Conservation (phyloP, 2,888 invertebrate genomes). For the Dasysyrphus tricinctus region DNA sequence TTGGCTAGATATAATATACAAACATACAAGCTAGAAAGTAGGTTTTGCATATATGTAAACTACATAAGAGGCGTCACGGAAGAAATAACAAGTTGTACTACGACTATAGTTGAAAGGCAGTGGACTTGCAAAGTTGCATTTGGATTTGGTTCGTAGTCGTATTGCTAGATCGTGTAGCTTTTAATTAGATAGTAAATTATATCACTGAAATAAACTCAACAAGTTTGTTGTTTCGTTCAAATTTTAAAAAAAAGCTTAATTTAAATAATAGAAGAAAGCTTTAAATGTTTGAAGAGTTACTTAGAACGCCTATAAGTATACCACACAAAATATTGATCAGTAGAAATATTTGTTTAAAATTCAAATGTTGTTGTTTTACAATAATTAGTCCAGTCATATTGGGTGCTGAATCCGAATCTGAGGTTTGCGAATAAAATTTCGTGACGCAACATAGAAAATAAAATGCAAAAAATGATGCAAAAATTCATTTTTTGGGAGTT, state of each 20-base stretch:
- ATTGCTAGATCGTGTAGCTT: slow-evolving; percentile 23
- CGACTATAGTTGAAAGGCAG: slow-evolving; percentile 1
- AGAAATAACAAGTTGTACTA: slow-evolving; percentile 33
- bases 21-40: slow-evolving; percentile 39
- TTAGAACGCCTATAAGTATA: slow-evolving; percentile 40
- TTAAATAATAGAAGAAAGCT: not conserved
- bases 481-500: too few species aligned
- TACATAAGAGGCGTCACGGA: slow-evolving; percentile 54
- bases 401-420: too few species aligned
- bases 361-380: not conserved
- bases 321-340: not conserved
- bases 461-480: too few species aligned
- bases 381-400: too few species aligned
- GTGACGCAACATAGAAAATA: too few species aligned
- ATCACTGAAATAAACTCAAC: not conserved
- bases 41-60: slow-evolving; percentile 31
- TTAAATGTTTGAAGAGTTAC: not conserved
- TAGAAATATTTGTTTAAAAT: not conserved
- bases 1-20: not conserved
- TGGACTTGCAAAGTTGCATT: slow-evolving; percentile 22
- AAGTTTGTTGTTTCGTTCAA: not conserved
- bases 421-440: too few species aligned
- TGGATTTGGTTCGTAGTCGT: not conserved
- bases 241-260: slow-evolving; percentile 33
- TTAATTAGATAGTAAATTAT: slow-evolving; percentile 28